Evolutionary conservation across 2,797 vertebrate species (phyloP), one percentile per base, ranked within the genome.

Genomic region (Gobionotothen gibberifrons): DNA sequence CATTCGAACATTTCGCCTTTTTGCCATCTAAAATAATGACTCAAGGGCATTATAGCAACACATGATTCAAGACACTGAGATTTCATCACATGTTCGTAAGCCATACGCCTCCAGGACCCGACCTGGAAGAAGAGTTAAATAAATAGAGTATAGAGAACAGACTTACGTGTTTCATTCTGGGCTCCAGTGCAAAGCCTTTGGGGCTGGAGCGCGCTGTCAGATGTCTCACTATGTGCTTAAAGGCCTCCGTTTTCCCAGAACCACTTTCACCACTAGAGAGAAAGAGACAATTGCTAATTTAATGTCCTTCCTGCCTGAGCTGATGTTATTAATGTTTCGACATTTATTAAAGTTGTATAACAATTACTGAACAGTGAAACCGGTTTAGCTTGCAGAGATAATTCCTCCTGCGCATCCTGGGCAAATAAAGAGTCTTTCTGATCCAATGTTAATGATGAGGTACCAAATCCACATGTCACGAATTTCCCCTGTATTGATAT

Each of bases 171-270:
- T 96, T 97, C 87, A 99, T 95, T 76, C 94, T 96, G 82, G 93
- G 87, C 82, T 98, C 96, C 79, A 97, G 91, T 5, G 85, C 19
- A 39, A 94, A 93, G 76, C 92, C 92, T 93, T 94, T 95, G 71
- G 92, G 81, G 84, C 82, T 89, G 60, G 95, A 95, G 66, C 97
- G 95, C 32, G 94, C 93, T 26, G 93, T 89, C 68, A 99, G 94
- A 85, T 99, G 97, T 81, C 95, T 96, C 84, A 96, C 85, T 51
- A 99, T 96, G 76, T 99, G 97, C 74, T 96, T 98, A 90, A 94
- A 95, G 68, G 96, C 96, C 90, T 97, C 95, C 0, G 96, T 95
- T 88, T 99, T 99, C 58, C 98, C 98, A 69, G 98, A 98, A 69
- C 97, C 97, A 88, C 97, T 96, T 91, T 99, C 97, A 68, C 98